Percentiles rank a stretch among this genome's conserved stretches.
Evolutionary conservation across 2,888 invertebrate genomes (phyloP).

Genomic region (Marasmarcha lunaedactyla): DNA sequence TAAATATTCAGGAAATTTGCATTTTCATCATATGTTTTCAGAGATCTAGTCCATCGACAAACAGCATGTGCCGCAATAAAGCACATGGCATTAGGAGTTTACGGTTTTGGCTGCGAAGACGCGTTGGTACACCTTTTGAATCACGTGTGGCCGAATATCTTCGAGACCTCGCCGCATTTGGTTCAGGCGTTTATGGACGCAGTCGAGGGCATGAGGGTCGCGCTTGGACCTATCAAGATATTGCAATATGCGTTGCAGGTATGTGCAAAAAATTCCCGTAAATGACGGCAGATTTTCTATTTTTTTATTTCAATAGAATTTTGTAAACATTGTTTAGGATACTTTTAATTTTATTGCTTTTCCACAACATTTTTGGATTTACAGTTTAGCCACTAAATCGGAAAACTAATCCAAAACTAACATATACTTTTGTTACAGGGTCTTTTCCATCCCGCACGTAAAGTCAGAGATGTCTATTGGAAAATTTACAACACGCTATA

Average conservation of each 20-base stretch:
- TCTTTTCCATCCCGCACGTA: slow-evolving; percentile 97
- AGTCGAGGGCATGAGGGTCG: slow-evolving; percentile 96
- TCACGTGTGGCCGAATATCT: slow-evolving; percentile 99
- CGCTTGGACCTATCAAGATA: slow-evolving; percentile 95
- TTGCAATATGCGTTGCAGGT: slow-evolving; percentile 96
- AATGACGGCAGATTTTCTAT: background rate
- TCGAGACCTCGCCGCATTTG: slow-evolving; percentile 99
- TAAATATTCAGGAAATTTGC: too few species aligned
- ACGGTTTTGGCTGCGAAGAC: slow-evolving; percentile 99
- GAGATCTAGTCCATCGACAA: slow-evolving; percentile 97
- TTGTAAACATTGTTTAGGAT: too few species aligned
- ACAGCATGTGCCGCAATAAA: slow-evolving; percentile 99
- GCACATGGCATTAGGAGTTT: slow-evolving; percentile 98
- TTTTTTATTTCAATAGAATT: background rate
- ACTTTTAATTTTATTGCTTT: too few species aligned
- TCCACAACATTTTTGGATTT: too few species aligned
- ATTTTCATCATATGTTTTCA: too few species aligned
- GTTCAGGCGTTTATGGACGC: slow-evolving; percentile 99
- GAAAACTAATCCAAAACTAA: too few species aligned
- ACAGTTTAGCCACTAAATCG: too few species aligned
- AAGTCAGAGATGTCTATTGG: slow-evolving; percentile 99
- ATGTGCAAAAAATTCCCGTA: slow-evolving; percentile 16
- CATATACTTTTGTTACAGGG: slow-evolving; percentile 74
- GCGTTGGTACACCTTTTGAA: slow-evolving; percentile 96
- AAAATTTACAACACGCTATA: slow-evolving; percentile 99